Base-by-base conservation (phyloP, 2,113 vertebrate genomes). In the Pipra filicauda region DNA sequence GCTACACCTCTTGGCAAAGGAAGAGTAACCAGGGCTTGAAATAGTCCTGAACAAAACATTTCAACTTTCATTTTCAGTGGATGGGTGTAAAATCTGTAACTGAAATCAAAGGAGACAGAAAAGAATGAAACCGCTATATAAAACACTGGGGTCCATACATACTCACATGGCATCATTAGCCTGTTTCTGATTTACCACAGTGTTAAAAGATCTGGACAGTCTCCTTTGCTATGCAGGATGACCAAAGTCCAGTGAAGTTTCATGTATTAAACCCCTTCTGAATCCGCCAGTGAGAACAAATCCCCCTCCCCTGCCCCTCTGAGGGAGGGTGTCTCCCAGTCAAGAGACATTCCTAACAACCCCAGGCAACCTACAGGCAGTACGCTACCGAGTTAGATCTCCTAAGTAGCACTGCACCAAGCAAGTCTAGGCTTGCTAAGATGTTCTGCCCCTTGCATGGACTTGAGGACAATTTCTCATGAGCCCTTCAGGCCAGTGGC, bases 181-280 rank as follows among this genome's bases (percentile, higher is more conserved):
- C 76, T 94, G 92, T 43, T 96, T 69, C 76, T 80, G 74, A 95
- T 93, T 66, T 91, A 94, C 91, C 87, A 92, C 83, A 91, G 87
- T 62, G 64, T 94, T 52, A 79, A 48, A 30, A 59, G 73, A 49
- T 30, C 86, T 90, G 89, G 89, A 57, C 67, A 85, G 89, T 33
- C 73, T 89, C 85, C 91, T 91, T 72, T 49, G 48, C 92, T 87
- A 81, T 83, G 86, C 65, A 81, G 66, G 65, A 91, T 13, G 73
- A 90, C 95, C 55, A 16, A 78, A 93, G 49, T 37, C 59, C 83
- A 85, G 59, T 12, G 49, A 94, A 95, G 69, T n/a, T 52, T 90
- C 91, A 48, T 3, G 2, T 20, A 64, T 27, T 71, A 69, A 84
- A 91, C 77, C 21, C 52, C 59, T 90, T 93, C 86, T 78, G 44